These are phyloP conservation scores for Temnothorax rugatulus DNA, from an alignment of 2,888 invertebrate species.

Conservation along the genomic window DNA sequence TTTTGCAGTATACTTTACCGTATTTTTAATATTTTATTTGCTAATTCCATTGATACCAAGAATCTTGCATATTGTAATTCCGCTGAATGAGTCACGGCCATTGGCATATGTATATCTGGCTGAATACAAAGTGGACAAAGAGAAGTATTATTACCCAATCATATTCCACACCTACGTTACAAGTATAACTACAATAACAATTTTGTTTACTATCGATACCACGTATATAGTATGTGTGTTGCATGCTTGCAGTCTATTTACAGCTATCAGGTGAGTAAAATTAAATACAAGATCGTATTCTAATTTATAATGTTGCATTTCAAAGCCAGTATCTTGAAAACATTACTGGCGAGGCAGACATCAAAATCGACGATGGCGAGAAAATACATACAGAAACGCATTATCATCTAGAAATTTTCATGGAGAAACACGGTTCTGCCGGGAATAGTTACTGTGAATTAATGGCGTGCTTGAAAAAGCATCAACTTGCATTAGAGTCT, in stretches of 20 bases:
- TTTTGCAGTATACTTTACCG: neutral
- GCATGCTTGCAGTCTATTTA: slow-evolving; percentile 34
- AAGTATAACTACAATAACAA: neutral
- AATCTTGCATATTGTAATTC: slow-evolving; percentile 13
- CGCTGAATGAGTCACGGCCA: slow-evolving; percentile 32
- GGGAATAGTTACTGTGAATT: neutral
- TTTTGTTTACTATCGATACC: neutral
- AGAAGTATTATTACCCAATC: slow-evolving; percentile 26
- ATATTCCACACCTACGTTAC: neutral
- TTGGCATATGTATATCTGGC: neutral
- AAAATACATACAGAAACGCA: neutral
- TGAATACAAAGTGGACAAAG: slow-evolving; percentile 16
- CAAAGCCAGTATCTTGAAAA: slow-evolving; percentile 15
- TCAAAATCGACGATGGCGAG: neutral
- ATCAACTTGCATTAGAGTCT: slow-evolving; percentile 35
- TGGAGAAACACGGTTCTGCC: neutral
- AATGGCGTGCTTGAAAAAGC: slow-evolving; percentile 12
- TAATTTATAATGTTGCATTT: neutral
- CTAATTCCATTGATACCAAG: slow-evolving; percentile 26
- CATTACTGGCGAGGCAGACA: neutral
- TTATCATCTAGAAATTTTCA: neutral
- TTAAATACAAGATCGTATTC: neutral
- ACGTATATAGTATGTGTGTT: slow-evolving; percentile 15
- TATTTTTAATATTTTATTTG: neutral
- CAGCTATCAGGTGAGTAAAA: slow-evolving; percentile 25